Conservation (phyloP, 2,888 invertebrate species). For the Drosophila suboccidentalis region DNA sequence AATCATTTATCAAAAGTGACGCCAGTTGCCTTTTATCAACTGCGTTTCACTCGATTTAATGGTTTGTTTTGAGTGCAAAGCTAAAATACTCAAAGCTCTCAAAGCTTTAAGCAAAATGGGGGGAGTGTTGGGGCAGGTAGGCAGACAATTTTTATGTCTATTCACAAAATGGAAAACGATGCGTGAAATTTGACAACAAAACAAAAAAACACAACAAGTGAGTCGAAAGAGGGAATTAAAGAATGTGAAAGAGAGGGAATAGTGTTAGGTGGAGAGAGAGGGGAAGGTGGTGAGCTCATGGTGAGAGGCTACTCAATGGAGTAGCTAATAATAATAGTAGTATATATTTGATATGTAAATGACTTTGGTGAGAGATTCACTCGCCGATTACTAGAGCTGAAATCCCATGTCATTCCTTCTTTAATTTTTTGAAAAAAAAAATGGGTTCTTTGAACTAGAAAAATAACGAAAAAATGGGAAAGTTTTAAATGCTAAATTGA, state of each 20-base stretch:
- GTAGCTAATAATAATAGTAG: slow-evolving; percentile 32
- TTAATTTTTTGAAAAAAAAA: slow-evolving; percentile 23
- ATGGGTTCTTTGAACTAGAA: slow-evolving; percentile 55
- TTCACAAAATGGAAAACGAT: slow-evolving; percentile 56
- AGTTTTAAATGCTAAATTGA: slow-evolving; percentile 7
- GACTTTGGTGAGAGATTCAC: slow-evolving; percentile 31
- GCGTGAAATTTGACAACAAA: slow-evolving; percentile 69
- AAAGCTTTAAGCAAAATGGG: slow-evolving; percentile 3
- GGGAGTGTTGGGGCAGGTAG: neutral
- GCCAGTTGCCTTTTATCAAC: slow-evolving; percentile 59
- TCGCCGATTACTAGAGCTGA: slow-evolving; percentile 34
- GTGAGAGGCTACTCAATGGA: slow-evolving; percentile 23
- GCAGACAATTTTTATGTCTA: slow-evolving; percentile 41
- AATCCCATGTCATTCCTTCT: slow-evolving; percentile 12
- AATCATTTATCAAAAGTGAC: slow-evolving; percentile 70
- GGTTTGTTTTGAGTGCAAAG: slow-evolving; percentile 70
- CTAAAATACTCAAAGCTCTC: slow-evolving; percentile 38
- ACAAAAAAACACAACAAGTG: slow-evolving; percentile 69
- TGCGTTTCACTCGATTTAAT: slow-evolving; percentile 41
- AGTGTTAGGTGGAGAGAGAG: neutral
- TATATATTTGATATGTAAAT: slow-evolving; percentile 62
- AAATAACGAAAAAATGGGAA: slow-evolving; percentile 19
- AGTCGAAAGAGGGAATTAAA: slow-evolving; percentile 5
- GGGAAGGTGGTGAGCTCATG: slow-evolving; percentile 55
- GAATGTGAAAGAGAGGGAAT: neutral